phyloP scores from a whole-genome alignment of 2,888 invertebrate genomes.

The Plebejus argus region DNA sequence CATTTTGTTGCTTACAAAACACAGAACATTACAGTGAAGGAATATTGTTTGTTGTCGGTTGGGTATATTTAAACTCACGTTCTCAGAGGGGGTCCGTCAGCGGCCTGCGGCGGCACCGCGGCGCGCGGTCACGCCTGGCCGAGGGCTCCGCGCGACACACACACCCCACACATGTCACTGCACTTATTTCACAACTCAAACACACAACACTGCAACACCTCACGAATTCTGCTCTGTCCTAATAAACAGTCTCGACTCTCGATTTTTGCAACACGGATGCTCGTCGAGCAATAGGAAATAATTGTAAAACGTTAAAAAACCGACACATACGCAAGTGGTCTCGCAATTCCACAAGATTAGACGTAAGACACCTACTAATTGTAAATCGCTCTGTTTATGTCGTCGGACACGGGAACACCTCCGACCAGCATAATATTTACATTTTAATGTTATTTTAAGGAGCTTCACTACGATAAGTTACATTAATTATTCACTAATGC shows the following conservation, averaged over 20 bases:
- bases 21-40: not conserved
- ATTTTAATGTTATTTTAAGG: not conserved
- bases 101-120: not conserved
- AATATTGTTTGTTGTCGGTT: not conserved
- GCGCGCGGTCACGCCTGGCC: constrained; percentile 16
- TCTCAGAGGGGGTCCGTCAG: constrained; percentile 54
- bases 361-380: not conserved
- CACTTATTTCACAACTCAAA: not conserved
- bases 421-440: not conserved
- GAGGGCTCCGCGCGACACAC: constrained; percentile 7
- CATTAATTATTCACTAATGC: not conserved
- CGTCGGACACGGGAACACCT: not conserved
- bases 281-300: constrained; percentile 8
- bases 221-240: not conserved
- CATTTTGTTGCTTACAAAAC: not conserved
- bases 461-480: not conserved
- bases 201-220: not conserved
- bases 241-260: not conserved
- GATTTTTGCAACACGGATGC: constrained; percentile 25
- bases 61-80: constrained; percentile 55
- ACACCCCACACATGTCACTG: not conserved
- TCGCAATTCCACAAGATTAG: not conserved
- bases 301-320: constrained; percentile 5
- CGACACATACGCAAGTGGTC: not conserved
- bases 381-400: constrained; percentile 10